These are phyloP conservation scores for Lutjanus erythropterus DNA, from an alignment of 2,113 vertebrate genomes.

Conservation along the genomic window DNA sequence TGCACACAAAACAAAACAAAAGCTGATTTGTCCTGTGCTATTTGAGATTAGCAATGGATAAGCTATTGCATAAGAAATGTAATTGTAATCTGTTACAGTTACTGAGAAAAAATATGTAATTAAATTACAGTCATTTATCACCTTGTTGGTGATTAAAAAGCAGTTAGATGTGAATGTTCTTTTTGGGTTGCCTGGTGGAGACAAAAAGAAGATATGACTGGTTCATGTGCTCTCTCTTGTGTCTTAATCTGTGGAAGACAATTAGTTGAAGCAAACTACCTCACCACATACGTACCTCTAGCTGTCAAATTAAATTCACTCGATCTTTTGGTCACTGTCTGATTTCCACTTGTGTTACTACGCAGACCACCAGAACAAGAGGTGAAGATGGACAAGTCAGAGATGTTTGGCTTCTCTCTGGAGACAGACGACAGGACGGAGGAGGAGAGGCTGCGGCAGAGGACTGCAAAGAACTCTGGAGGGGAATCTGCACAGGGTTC, in stretches of 20 bases:
- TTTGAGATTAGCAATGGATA: no score
- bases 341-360: not conserved
- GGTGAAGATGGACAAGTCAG: constrained; percentile 86
- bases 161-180: no score
- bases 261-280: not conserved
- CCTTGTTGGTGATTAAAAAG: no score
- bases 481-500: constrained; percentile 73
- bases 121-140: no score
- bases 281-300: not conserved
- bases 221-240: not conserved
- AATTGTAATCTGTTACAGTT: no score
- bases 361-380: constrained; percentile 9
- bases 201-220: not conserved
- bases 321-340: not conserved
- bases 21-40: no score
- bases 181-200: no score
- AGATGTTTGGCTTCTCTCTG: constrained; percentile 72
- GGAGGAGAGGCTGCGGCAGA: constrained; percentile 56
- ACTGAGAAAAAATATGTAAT: no score
- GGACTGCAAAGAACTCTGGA: constrained; percentile 50
- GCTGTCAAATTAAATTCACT: not conserved
- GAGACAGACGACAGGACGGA: constrained; percentile 82
- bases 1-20: no score
- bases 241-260: not conserved
- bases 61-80: no score